Base-by-base conservation (phyloP, 2,888 invertebrate genomes). In the Calameuta idolon region DNA sequence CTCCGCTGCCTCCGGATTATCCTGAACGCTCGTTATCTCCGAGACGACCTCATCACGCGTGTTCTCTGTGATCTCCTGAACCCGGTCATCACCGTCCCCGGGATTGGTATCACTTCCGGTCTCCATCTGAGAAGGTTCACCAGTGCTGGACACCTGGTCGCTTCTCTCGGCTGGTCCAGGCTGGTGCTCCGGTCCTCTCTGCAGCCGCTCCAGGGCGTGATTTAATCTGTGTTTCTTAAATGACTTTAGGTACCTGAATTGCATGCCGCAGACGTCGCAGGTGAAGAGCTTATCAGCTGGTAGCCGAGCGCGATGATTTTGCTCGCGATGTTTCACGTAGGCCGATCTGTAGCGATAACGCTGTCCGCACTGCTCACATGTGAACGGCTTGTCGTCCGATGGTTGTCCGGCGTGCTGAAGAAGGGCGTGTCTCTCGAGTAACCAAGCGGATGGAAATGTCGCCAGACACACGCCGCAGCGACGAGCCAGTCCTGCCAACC, bases 181-280 rank as follows among this genome's bases (percentile, higher is more conserved):
- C 73, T 87, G 88, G 12, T 86, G 84, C 30, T 89, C 90, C 3
- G 90, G 88, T 0, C 86, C 88, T 3, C 96, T 95, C 88, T 97
- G 97, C 78, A 97, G 93, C 82, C 96, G 94, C 90, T 97, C 97
- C 69, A 97, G 91, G 0, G 97, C 96, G 90, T 97, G 97, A 88
- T 97, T 97, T 78, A 97, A 93, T 34, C 97, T 94, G 89, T 97
- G 97, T 91, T 97, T 97, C 91, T 97, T 97, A 92, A 97, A 97
- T 0, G 97, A 97, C 89, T 97, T 97, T 75, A 97, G 93, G 91
- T 97, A 97, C 83, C 97, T 89, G 89, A 97, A 97, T 90, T 97
- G 97, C 97, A 97, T 97, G 80, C 97, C 97, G 91, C 97, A 97
- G 3, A 97, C 97, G 89, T 97, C 97, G 89, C 97, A 97, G 33